A percentile compares a stretch with the other conserved stretches of the same genome.
phyloP scores from a whole-genome alignment of 2,113 vertebrate genomes.

The Alligator sinensis region DNA sequence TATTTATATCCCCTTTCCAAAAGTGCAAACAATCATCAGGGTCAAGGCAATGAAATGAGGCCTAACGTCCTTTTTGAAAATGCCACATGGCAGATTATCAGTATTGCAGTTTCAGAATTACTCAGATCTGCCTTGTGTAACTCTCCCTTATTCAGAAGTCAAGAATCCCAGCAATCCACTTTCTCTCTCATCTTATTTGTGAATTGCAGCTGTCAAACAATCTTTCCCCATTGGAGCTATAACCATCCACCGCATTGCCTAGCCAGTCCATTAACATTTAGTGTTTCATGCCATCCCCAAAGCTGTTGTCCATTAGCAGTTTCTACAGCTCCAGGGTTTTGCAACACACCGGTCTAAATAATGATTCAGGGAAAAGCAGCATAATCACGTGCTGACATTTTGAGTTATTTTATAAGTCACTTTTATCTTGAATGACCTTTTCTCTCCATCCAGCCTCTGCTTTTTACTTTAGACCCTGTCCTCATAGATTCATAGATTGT shows the following conservation, averaged over 20 bases:
- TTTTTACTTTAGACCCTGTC: background rate
- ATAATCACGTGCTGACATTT: constrained; percentile 75
- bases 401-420: constrained; percentile 68
- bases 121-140: background rate
- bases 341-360: constrained; percentile 59
- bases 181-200: constrained; percentile 33
- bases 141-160: constrained; percentile 22
- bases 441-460: background rate
- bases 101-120: background rate
- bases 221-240: constrained; percentile 44
- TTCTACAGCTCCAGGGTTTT: constrained; percentile 68
- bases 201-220: constrained; percentile 31
- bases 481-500: no score
- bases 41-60: background rate
- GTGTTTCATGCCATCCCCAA: constrained; percentile 66
- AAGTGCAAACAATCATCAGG: background rate
- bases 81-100: background rate
- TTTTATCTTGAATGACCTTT: constrained; percentile 58
- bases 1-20: background rate
- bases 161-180: constrained; percentile 56
- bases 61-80: background rate
- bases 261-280: constrained; percentile 47
- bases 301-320: constrained; percentile 73
- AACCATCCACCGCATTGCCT: constrained; percentile 30
- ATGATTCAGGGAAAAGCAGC: constrained; percentile 69